Evolutionary conservation across 2,888 invertebrate genomes (phyloP).

Genomic region (Dyspetes luteomarginatus): DNA sequence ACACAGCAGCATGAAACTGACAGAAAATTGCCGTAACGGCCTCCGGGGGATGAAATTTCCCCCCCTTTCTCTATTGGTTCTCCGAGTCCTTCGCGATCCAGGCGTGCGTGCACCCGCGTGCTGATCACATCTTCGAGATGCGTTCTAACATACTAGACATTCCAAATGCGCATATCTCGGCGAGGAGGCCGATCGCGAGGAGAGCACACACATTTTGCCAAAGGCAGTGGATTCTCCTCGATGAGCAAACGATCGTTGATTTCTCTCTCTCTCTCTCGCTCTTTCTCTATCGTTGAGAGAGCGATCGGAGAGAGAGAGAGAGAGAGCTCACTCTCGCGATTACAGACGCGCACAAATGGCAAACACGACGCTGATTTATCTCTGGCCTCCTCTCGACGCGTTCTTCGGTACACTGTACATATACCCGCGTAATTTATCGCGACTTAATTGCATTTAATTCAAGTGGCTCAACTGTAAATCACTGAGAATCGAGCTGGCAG

Average conservation of each 20-base stretch:
- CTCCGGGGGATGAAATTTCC: slow-evolving; percentile 35
- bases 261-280: slow-evolving; percentile 17
- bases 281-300: slow-evolving; percentile 44
- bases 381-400: slow-evolving; percentile 56
- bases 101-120: slow-evolving; percentile 39
- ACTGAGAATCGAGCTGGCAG: slow-evolving; percentile 70
- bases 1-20: slow-evolving; percentile 14
- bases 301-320: slow-evolving; percentile 39
- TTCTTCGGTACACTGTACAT: background rate
- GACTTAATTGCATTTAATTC: slow-evolving; percentile 80
- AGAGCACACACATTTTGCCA: slow-evolving; percentile 64
- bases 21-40: slow-evolving; percentile 26
- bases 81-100: slow-evolving; percentile 24
- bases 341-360: slow-evolving; percentile 70
- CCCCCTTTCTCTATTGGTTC: slow-evolving; percentile 11
- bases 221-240: slow-evolving; percentile 53
- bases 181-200: slow-evolving; percentile 44
- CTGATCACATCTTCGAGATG: slow-evolving; percentile 50
- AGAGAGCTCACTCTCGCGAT: slow-evolving; percentile 64
- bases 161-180: slow-evolving; percentile 58
- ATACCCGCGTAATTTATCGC: slow-evolving; percentile 74
- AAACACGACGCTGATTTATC: slow-evolving; percentile 76
- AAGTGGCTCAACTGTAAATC: slow-evolving; percentile 78
- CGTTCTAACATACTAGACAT: slow-evolving; percentile 70
- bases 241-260: slow-evolving; percentile 45